Evolutionary conservation across 2,888 invertebrate genomes (phyloP).

Genomic region (Nomada flava): DNA sequence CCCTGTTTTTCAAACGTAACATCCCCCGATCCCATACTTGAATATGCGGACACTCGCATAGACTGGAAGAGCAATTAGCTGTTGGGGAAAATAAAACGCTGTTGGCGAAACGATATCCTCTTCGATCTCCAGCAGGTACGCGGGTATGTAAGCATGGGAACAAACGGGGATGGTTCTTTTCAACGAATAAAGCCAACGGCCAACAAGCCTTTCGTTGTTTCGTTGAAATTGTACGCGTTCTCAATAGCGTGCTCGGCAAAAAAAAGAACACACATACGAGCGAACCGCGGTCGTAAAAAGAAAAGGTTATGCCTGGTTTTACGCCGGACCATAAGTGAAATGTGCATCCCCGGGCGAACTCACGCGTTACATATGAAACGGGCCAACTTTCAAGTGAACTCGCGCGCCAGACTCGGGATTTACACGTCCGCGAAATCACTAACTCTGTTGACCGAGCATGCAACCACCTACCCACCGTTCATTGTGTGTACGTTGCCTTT

Average conservation of each 20-base stretch:
- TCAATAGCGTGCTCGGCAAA: constrained; percentile 8
- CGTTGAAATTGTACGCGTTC: constrained; percentile 29
- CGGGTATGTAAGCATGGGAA: neutral
- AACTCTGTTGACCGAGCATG: constrained; percentile 33
- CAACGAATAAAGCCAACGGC: constrained; percentile 52
- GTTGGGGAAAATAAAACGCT: constrained; percentile 23
- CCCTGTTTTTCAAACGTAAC: neutral
- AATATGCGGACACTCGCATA: neutral
- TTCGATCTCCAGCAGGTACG: constrained; percentile 21
- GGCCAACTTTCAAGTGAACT: constrained; percentile 43
- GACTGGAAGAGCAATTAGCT: constrained; percentile 42
- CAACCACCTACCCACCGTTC: constrained; percentile 9
- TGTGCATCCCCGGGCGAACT: constrained; percentile 65
- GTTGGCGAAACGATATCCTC: constrained; percentile 1
- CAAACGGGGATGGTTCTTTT: constrained; percentile 24
- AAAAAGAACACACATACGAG: constrained; percentile 10
- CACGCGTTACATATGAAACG: constrained; percentile 72
- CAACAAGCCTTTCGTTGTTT: constrained; percentile 43
- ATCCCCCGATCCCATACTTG: neutral
- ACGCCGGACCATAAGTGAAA: constrained; percentile 72
- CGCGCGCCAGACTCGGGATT: constrained; percentile 36
- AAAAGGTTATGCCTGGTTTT: constrained; percentile 56
- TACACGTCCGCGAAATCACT: constrained; percentile 60
- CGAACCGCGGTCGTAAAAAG: constrained; percentile 55
- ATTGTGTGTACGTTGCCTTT: constrained; percentile 27